Conservation (phyloP, 37 sponge, comb jelly and placozoan genomes). For the Ephydatia muelleri region DNA sequence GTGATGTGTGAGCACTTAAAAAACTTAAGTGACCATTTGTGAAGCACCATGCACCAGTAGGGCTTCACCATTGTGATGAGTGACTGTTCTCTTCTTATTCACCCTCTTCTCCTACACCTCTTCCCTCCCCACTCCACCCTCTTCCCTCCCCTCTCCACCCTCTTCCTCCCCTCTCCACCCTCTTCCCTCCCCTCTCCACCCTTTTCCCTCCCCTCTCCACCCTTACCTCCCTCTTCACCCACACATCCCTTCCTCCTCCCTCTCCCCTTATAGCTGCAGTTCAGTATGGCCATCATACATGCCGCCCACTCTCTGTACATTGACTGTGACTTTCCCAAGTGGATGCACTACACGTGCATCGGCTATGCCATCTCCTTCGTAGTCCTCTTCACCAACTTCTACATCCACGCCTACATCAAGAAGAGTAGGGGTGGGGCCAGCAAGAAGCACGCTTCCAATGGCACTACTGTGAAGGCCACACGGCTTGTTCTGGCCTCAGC, state of each 20-base stretch:
- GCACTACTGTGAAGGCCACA: too few relatives aligned
- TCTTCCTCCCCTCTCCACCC: background rate
- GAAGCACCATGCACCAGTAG: too few relatives aligned
- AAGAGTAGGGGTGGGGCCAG: constrained; percentile 25
- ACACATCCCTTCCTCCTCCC: too few relatives aligned
- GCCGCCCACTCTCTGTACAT: constrained; percentile 70
- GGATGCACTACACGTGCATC: constrained; percentile 85
- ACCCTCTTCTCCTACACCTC: constrained; percentile 27
- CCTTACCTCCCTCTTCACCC: too few relatives aligned
- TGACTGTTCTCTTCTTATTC: too few relatives aligned
- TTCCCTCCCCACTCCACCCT: constrained; percentile 24
- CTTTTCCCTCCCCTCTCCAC: background rate
- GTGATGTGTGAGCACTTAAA: too few relatives aligned
- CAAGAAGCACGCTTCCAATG: background rate
- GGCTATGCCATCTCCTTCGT: constrained; percentile 78
- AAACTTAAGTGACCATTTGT: too few relatives aligned
- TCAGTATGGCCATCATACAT: constrained; percentile 67
- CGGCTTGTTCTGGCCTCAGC: too few relatives aligned
- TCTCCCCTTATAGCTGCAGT: constrained; percentile 63
- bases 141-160: background rate
- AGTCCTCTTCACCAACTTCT: constrained; percentile 90
- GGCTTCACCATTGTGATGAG: too few relatives aligned
- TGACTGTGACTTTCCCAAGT: constrained; percentile 87
- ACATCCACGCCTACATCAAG: constrained; percentile 86
- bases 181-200: background rate